Percentiles rank a stretch among this genome's conserved stretches.
phyloP scores from a whole-genome alignment of 2,797 vertebrate species.

The Premnoplex brunnescens region DNA sequence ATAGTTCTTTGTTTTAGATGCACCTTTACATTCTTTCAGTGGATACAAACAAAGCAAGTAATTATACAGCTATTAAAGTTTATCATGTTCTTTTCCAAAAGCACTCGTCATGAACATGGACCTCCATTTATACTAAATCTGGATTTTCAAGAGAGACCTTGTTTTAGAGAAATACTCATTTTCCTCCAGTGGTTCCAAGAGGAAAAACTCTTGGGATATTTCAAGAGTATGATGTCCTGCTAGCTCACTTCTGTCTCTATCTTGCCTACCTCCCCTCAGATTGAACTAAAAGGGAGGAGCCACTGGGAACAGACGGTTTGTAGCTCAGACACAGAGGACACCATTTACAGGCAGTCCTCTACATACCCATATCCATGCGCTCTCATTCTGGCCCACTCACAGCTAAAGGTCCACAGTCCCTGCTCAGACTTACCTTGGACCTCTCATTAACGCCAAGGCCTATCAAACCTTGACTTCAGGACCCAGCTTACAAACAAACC shows the following conservation, averaged over 20 bases:
- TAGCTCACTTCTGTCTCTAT: background rate
- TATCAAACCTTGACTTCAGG: background rate
- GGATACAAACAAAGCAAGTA: background rate
- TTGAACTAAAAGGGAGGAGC: background rate
- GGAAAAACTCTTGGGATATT: background rate
- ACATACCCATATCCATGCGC: background rate
- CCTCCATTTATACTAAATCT: background rate
- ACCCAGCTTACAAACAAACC: background rate
- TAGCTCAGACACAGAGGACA: background rate
- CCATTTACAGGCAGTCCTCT: background rate
- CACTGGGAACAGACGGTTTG: rapidly evolving
- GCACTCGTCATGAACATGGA: background rate
- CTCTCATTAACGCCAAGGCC: background rate
- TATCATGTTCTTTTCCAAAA: background rate
- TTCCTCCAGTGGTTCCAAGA: background rate
- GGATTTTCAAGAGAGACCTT: background rate
- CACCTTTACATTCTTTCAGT: background rate
- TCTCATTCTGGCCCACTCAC: background rate
- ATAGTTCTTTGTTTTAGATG: background rate
- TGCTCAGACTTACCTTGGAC: background rate
- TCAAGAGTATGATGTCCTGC: background rate
- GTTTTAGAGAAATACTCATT: background rate
- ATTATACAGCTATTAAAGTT: background rate
- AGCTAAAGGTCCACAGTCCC: background rate
- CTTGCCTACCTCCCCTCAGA: background rate